A percentile compares a stretch with the other conserved stretches of the same genome.
Conservation (phyloP, 2,797 vertebrate genomes). For the Syngnathus acus region DNA sequence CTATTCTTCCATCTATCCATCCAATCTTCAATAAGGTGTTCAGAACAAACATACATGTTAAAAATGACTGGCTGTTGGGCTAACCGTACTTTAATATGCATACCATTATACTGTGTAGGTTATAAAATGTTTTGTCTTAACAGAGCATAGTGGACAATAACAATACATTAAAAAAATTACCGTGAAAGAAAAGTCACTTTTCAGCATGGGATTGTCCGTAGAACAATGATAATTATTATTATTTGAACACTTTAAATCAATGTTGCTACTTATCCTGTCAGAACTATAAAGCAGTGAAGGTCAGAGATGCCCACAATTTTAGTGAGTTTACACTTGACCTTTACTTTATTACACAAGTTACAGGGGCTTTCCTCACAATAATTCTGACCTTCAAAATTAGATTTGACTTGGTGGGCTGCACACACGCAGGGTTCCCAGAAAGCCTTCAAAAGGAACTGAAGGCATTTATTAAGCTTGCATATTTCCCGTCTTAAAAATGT, state of each 20-base stretch:
- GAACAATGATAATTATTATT: background rate
- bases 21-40: no score
- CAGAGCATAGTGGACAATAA: no score
- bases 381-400: background rate
- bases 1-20: no score
- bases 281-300: background rate
- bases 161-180: no score
- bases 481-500: background rate
- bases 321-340: background rate
- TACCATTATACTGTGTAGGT: no score
- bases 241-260: background rate
- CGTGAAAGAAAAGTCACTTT: background rate
- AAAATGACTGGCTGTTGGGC: no score
- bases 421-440: no score
- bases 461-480: no score
- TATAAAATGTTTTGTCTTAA: no score
- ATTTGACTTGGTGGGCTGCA: background rate
- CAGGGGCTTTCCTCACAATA: background rate
- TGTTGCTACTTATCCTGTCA: background rate
- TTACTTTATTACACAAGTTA: background rate
- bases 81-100: no score
- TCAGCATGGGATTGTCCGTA: background rate
- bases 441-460: no score
- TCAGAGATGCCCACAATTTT: background rate
- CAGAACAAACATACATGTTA: no score